Percentiles rank a stretch among this genome's conserved stretches.
Conservation (phyloP, 2,797 vertebrate genomes). For the Mallotus villosus region DNA sequence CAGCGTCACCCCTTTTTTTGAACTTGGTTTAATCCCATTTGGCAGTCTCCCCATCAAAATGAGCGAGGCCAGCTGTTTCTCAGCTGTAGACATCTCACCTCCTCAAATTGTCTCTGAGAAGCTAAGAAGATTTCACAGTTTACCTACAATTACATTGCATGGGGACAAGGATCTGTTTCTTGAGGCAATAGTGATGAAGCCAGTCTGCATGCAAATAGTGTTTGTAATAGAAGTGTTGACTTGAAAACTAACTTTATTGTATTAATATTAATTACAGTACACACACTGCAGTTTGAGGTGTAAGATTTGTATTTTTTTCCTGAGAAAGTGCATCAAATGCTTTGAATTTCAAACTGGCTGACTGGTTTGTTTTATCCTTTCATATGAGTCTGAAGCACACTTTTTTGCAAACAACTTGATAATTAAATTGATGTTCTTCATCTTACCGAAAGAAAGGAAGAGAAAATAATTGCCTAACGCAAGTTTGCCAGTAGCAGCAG, state of each 20-base stretch:
- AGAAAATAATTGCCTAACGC: conserved; percentile 17
- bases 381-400: not conserved
- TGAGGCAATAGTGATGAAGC: not conserved
- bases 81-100: conserved; percentile 13
- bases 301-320: not conserved
- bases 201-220: no score
- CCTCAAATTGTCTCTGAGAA: conserved; percentile 32
- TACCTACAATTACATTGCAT: not conserved
- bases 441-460: not conserved
- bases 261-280: no score
- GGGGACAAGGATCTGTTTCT: not conserved
- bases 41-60: conserved; percentile 28
- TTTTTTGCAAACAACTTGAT: not conserved
- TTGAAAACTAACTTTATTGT: no score
- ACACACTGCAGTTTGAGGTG: not conserved
- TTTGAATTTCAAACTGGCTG: not conserved
- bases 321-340: not conserved
- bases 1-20: conserved; percentile 19
- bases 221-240: no score
- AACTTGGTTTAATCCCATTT: conserved; percentile 36
- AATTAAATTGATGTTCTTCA: not conserved
- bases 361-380: not conserved
- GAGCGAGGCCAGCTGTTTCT: conserved; percentile 31
- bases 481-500: conserved; percentile 15
- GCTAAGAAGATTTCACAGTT: not conserved